phyloP scores from a whole-genome alignment of 2,797 vertebrate genomes.

The Pseudochirops cupreus region DNA sequence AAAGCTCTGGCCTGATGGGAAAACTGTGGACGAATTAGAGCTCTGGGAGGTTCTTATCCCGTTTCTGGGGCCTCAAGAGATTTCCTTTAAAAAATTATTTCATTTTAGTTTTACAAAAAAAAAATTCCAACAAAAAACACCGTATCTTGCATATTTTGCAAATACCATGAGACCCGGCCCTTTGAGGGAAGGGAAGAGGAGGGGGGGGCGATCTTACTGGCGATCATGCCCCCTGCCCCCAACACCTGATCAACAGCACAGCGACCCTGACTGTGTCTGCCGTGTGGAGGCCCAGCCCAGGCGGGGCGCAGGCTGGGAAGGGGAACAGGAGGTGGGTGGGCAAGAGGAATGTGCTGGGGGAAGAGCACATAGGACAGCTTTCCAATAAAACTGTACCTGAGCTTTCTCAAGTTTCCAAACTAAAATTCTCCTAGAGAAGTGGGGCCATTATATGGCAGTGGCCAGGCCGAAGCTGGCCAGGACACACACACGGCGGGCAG shows the following conservation, averaged over 20 bases:
- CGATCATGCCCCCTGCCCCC: constrained; percentile 55
- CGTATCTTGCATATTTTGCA: constrained; percentile 25
- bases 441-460: not conserved
- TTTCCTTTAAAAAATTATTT: constrained; percentile 75
- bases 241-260: constrained; percentile 20
- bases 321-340: not conserved
- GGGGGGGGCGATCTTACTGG: constrained; percentile 65
- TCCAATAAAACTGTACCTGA: not conserved
- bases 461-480: not conserved
- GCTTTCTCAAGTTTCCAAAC: not conserved
- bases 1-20: constrained; percentile 78
- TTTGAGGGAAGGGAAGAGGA: not conserved
- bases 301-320: too few species aligned
- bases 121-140: constrained; percentile 33
- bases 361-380: not conserved
- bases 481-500: fast-evolving
- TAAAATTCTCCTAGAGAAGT: not conserved
- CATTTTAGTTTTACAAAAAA: constrained; percentile 62
- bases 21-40: constrained; percentile 66
- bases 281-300: constrained; percentile 28
- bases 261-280: not conserved
- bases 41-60: constrained; percentile 67
- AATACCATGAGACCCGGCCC: not conserved
- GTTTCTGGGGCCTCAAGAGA: constrained; percentile 71
- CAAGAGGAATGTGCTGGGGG: not conserved